Conservation (phyloP, 2,113 vertebrate genomes). For the Elgaria multicarinata region DNA sequence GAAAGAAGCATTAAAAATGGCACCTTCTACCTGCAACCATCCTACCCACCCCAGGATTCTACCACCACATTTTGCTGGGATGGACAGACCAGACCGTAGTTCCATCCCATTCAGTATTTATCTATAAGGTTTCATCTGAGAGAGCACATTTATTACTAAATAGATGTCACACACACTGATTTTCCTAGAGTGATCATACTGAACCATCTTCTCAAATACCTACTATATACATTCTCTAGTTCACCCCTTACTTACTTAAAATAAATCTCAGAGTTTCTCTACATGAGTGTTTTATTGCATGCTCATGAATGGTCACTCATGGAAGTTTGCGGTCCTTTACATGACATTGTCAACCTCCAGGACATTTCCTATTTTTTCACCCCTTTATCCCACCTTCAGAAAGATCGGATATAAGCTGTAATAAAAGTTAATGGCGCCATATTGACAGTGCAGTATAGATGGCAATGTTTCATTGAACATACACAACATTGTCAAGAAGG, state of each 20-base stretch:
- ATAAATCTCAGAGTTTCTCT: too few relatives aligned
- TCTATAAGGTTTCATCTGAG: neutral
- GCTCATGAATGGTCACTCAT: too few relatives aligned
- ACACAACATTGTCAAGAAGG: too few relatives aligned
- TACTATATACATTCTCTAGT: accelerated
- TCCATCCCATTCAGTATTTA: neutral
- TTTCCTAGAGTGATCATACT: neutral
- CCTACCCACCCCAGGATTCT: neutral
- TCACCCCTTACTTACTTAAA: neutral
- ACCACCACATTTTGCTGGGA: neutral
- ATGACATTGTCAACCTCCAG: too few relatives aligned
- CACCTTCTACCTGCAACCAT: neutral
- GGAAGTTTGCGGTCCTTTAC: too few relatives aligned
- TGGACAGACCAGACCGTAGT: neutral
- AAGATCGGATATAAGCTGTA: too few relatives aligned
- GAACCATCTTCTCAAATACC: neutral
- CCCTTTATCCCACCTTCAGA: too few relatives aligned
- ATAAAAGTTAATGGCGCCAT: too few relatives aligned
- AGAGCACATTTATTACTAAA: neutral
- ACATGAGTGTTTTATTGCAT: too few relatives aligned
- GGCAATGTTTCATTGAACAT: too few relatives aligned
- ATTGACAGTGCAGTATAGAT: too few relatives aligned
- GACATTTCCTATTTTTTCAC: too few relatives aligned
- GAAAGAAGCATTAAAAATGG: neutral
- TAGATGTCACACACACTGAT: neutral